Base-by-base conservation (phyloP, 2,888 invertebrate species). In the Theretra japonica region DNA sequence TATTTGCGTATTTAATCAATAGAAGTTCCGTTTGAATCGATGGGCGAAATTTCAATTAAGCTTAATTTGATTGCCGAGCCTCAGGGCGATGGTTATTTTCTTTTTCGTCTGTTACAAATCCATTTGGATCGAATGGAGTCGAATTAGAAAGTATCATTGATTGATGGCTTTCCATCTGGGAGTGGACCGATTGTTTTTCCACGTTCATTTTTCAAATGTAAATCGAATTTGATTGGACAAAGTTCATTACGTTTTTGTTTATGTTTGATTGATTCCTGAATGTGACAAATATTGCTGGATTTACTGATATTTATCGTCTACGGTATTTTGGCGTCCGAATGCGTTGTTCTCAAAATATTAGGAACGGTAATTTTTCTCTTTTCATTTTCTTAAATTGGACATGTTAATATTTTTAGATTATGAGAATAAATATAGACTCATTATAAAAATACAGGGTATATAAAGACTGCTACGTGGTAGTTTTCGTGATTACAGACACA, bases 11-110 rank as follows among this genome's bases (percentile, higher is more conserved):
- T 65, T 65, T 65, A 48, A 65, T 65, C 41, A 65, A 65, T 65
- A 25, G 48, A 17, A 23, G 65, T 48, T 65, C 17, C 48, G 65
- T 65, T 65, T 65, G 65, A 48, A 23, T 65, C 65, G 65, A 65
- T 21, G 21, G 23, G 23, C 65, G 17, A 48, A 65, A 48, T 48
- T 65, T 65, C 65, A 65, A 65, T 65, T 65, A 65, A 65, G 65
- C 65, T 65, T 65, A 65, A 65, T 65, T 65, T 65, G 65, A 48
- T 65, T 48, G 48, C 48, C 65, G 23, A 65, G 65, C 65, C 41
- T 48, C 65, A 48, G 65, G 65, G 41, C 23, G 21, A 21, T 15
- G 65, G 48, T 65, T 48, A 48, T 65, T 65, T n/a, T 19, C 48
- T 65, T 65, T 65, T 65, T 65, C 48, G 65, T 15, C 41, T 41